These are phyloP conservation scores for Tiliqua scincoides DNA, from an alignment of 2,113 vertebrate genomes.

Conservation along the genomic window DNA sequence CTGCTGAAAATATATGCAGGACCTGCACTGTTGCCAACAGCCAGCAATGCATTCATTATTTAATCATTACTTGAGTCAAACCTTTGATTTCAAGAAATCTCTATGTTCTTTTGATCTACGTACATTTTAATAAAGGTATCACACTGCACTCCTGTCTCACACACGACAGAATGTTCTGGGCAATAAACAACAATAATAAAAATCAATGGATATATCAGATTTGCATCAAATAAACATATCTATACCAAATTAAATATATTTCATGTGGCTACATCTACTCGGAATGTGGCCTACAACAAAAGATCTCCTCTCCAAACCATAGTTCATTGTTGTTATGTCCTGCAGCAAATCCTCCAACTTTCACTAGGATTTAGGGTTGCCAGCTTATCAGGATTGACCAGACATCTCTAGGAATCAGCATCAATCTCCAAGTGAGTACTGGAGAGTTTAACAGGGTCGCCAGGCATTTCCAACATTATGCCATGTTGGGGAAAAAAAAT, in stretches of 20 bases:
- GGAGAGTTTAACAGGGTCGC: no score
- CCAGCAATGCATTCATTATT: background rate
- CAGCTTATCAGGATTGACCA: no score
- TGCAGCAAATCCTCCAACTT: background rate
- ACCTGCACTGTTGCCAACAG: background rate
- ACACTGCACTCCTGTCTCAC: background rate
- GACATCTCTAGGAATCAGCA: no score
- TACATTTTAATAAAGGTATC: background rate
- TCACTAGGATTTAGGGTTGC: background rate
- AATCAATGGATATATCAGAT: background rate
- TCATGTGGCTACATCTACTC: background rate
- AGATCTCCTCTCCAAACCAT: background rate
- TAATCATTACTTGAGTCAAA: background rate
- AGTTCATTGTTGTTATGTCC: background rate
- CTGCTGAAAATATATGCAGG: background rate
- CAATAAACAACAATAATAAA: background rate
- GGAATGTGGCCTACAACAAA: background rate
- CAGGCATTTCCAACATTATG: no score
- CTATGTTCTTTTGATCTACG: background rate
- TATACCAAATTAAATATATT: background rate
- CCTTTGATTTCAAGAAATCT: background rate
- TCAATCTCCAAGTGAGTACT: no score
- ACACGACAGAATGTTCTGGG: background rate
- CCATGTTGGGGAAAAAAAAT: no score
- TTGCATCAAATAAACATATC: background rate